Base-by-base conservation (phyloP, 1,140 invertebrate species). In the Sminthurinus signatus region DNA sequence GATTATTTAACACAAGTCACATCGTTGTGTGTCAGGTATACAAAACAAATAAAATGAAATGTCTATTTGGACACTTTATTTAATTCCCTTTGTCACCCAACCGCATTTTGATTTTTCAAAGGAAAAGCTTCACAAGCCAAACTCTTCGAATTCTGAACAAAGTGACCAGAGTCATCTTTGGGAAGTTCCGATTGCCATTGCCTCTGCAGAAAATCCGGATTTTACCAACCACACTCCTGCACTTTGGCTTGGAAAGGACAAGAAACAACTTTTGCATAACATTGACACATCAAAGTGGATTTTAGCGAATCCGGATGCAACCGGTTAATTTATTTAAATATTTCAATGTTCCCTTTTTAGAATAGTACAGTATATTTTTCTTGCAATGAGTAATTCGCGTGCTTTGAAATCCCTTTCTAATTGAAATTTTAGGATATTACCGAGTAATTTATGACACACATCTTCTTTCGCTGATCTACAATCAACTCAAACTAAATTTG, bases 111-210 rank as follows among this genome's bases (percentile, higher is more conserved):
- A n/a, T n/a, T n/a, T n/a, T n/a, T n/a, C n/a, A n/a, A n/a, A n/a
- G n/a, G n/a, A n/a, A n/a, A n/a, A n/a, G n/a, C n/a, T n/a, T n/a
- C n/a, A n/a, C n/a, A n/a, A n/a, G n/a, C n/a, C n/a, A n/a, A n/a
- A n/a, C n/a, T n/a, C n/a, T n/a, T n/a, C n/a, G n/a, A n/a, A n/a
- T n/a, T n/a, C n/a, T n/a, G n/a, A n/a, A n/a, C n/a, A n/a, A n/a
- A n/a, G n/a, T n/a, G n/a, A n/a, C n/a, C n/a, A n/a, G n/a, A n/a
- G n/a, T n/a, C n/a, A n/a, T n/a, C 32, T 8, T 8, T 92, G 89
- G 89, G 89, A 88, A 83, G 82, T 94, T 46, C 91, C 91, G 0
- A 80, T 94, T 1, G 89, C 88, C 0, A 88, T 84, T 68, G 87
- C 88, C 0, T 84, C 83, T 0, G 81, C 81, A 42, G 32, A 36